Evolutionary conservation across 2,888 invertebrate genomes (phyloP), one percentile per base, ranked within the genome.

Genomic region (Biston stratarius): DNA sequence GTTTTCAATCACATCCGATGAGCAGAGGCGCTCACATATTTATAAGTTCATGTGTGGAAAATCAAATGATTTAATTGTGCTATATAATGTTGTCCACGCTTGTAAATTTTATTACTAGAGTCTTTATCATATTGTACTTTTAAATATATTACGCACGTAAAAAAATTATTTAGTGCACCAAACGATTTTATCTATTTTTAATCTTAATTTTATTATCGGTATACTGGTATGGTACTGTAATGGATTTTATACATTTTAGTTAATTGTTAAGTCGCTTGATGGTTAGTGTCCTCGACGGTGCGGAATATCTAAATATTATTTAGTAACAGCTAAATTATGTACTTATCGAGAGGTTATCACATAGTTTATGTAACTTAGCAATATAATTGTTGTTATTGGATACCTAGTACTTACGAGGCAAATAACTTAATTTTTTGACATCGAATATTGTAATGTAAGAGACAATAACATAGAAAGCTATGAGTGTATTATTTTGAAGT

Each of bases 371-470:
- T 49, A 49, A 44, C 44, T 47, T 55, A 42, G 55, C 55, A 24
- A 10, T 51, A 55, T 55, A 44, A 14, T 5, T 8, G 24, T 53
- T 11, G 11, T 38, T 55, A 24, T 38, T 33, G 8, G 0, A 24
- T 52, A 38, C 38, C 38, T 38, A 42, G 55, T 67, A 52, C 57
- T 58, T 61, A 58, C 34, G 40, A 52, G 57, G 61, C 58, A 36
- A 45, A 62, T 58, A 64, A 67, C 62, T 65, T 45, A 59, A 67
- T 55, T 14, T 48, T 24, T 40, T 48, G 48, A 70, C 73, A 71
- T 72, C 69, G 72, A 72, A 68, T 74, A 71, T 68, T 47, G 64
- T 72, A 67, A 48, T 62, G 24, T 69, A 69, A 44, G 61, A 63
- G 64, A 67, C 61, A 52, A 69, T 74, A 70, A 71, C 66, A 61